Base-by-base conservation (phyloP, 2,888 invertebrate genomes). In the Brachyptera risi region DNA sequence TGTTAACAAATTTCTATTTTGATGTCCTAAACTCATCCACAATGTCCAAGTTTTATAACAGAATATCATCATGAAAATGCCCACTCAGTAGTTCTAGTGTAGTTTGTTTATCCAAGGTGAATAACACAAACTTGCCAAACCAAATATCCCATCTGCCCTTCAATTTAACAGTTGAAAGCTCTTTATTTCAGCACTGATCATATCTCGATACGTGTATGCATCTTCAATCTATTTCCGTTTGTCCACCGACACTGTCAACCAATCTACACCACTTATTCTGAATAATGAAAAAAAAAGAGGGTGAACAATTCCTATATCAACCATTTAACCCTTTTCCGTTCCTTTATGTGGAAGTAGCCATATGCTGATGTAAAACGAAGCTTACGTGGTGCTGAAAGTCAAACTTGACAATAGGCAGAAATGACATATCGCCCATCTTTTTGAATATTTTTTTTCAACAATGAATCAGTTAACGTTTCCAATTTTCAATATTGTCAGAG, bases 171-270 rank as follows among this genome's bases (percentile, higher is more conserved):
- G 42, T 19, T 42, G 19, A 42, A 42, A 42, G 13, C 15, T 42
- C 42, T 7, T 42, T n/a, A n/a, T n/a, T n/a, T n/a, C n/a, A n/a
- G n/a, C n/a, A n/a, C 31, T 11, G 31, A 31, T 31, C 31, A 31
- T 31, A 31, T 31, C 31, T 31, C n/a, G n/a, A n/a, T n/a, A n/a
- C n/a, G n/a, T n/a, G n/a, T n/a, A n/a, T 51, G 21, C 56, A 60
- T 60, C 60, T 60, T 60, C 60, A 60, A 31, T 60, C 60, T 40
- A 42, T 9, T 9, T 2, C 9, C 23, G 17, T 42, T 60, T 60
- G 60, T 60, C 44, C 35, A 44, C 44, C 17, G 13, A 47, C 47
- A 47, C 47, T 47, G 47, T 15, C 44, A 11, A 26, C 35, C 35
- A 24, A 31, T 47, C 15, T 47, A 31, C 35, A 37, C 35, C 58